phyloP scores from a whole-genome alignment of 2,888 invertebrate species.

The Cryptocephalus primarius region DNA sequence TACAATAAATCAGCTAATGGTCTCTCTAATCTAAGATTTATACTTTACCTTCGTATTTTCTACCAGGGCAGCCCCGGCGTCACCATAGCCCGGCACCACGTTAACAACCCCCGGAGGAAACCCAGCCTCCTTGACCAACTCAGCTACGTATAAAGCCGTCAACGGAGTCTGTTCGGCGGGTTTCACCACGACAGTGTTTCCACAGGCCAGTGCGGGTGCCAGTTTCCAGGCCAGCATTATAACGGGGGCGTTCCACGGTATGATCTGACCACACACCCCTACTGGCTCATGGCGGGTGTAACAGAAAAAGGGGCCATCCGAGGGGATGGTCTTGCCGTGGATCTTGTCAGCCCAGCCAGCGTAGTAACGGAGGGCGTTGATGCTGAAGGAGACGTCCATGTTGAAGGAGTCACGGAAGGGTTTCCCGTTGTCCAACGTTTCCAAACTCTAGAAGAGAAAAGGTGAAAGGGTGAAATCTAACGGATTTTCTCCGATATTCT shows the following conservation, averaged over 20 bases:
- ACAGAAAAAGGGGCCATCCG: slow-evolving; percentile 69
- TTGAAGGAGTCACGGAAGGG: slow-evolving; percentile 63
- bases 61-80: slow-evolving; percentile 70
- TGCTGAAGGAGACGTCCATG: slow-evolving; percentile 51
- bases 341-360: slow-evolving; percentile 94
- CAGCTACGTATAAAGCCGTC: slow-evolving; percentile 80
- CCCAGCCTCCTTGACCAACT: slow-evolving; percentile 78
- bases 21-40: too few species aligned
- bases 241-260: slow-evolving; percentile 90
- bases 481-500: too few species aligned
- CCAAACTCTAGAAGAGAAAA: slow-evolving; percentile 56
- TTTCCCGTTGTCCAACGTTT: slow-evolving; percentile 92
- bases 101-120: slow-evolving; percentile 89
- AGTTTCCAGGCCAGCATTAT: slow-evolving; percentile 96
- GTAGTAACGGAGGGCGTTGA: slow-evolving; percentile 67
- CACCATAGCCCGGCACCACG: slow-evolving; percentile 80
- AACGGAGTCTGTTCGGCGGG: slow-evolving; percentile 93
- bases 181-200: slow-evolving; percentile 74
- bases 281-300: slow-evolving; percentile 87
- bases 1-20: too few species aligned
- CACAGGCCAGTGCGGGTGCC: slow-evolving; percentile 52
- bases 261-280: slow-evolving; percentile 90
- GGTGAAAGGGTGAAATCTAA: background rate
- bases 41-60: slow-evolving; percentile 42
- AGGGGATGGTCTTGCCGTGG: slow-evolving; percentile 61